Base-by-base conservation (phyloP, 1,140 invertebrate genomes). In the Eurosta solidaginis region DNA sequence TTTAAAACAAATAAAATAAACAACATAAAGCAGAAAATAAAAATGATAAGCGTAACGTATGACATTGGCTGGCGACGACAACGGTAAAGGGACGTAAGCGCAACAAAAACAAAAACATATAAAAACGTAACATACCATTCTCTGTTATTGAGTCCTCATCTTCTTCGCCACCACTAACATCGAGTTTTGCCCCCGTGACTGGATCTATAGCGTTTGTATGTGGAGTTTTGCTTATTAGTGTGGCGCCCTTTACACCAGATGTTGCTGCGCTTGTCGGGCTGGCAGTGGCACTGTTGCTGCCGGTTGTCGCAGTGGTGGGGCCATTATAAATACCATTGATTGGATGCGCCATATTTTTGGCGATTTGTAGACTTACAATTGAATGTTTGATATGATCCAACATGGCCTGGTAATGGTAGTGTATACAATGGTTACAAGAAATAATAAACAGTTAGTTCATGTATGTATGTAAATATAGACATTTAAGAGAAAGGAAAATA, bases 331-430 rank as follows among this genome's bases (percentile, higher is more conserved):
- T 92, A 75, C 94, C 94, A 87, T 95, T 95, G 17, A 96, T 93
- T 77, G 95, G 95, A 90, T 96, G 94, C 45, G 94, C 94, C 81
- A 95, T 96, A 88, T 96, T 96, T 93, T 99, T 99, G 79, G 96
- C 95, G 88, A 98, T 98, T 92, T 99, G 97, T 82, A 99, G 90
- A 82, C 97, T 92, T 77, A 98, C 96, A 90, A 99, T 98, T 80
- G 96, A 95, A 91, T 98, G 97, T 90, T 99, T 99, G 80, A 99
- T 95, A 81, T 95, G 93, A 89, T 97, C 96, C 87, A 97, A 90
- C 92, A 97, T 95, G 80, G 91, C 92, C 93, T 96, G 89, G 63
- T 89, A 89, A n/a, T n/a, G 54, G 2, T 6, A 7, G 49, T 5
- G 49, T 52, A 52, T 6, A 10, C 22, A 3, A 20, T 2, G 9